Conservation (phyloP, 2,113 vertebrate species). For the Prionailurus viverrinus region DNA sequence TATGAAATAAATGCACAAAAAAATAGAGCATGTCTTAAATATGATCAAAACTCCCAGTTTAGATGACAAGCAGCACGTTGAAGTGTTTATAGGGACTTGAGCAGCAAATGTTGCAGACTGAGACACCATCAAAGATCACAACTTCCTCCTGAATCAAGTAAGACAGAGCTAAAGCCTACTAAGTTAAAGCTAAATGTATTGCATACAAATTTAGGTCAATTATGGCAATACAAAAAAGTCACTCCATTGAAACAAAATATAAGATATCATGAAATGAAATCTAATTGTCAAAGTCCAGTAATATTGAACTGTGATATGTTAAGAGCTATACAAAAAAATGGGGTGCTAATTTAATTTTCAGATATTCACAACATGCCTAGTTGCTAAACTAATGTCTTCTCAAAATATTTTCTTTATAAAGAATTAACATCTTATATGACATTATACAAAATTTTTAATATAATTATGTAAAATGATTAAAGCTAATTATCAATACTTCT, state of each 20-base stretch:
- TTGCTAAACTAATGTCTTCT: not conserved
- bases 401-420: not conserved
- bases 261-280: constrained; percentile 31
- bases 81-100: not conserved
- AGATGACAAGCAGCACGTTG: not conserved
- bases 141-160: not conserved
- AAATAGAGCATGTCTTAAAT: constrained; percentile 6
- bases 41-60: not conserved
- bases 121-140: not conserved
- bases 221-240: not conserved
- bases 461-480: not conserved
- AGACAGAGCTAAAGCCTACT: not conserved
- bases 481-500: not conserved
- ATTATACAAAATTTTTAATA: not conserved
- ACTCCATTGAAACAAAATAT: not conserved
- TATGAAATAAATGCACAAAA: constrained; percentile 45
- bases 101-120: not conserved
- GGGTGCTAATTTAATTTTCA: not conserved
- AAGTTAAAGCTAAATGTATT: not conserved
- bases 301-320: not conserved
- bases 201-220: not conserved
- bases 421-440: not conserved
- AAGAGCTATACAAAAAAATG: not conserved
- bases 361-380: not conserved
- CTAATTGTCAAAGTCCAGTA: not conserved